Conservation (phyloP, 2,797 vertebrate genomes). For the Malurus splendens region DNA sequence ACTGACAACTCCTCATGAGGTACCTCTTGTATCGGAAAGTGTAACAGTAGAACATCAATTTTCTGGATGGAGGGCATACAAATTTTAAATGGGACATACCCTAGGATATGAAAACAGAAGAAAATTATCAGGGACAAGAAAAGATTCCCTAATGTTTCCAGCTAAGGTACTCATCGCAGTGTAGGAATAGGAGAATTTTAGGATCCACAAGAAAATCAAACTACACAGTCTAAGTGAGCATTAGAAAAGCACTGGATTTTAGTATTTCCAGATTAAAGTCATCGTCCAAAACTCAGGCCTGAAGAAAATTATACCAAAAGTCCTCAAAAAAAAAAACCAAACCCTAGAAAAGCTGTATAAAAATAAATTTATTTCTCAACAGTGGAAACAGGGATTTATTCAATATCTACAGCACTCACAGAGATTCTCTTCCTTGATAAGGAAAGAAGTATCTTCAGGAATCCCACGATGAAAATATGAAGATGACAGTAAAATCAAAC, state of each 20-base stretch:
- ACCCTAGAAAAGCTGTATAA: not conserved
- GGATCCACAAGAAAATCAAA: not conserved
- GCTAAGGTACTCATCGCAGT: not conserved
- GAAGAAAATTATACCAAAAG: not conserved
- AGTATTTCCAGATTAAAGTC: not conserved
- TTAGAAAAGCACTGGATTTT: not conserved
- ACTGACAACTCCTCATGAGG: not conserved
- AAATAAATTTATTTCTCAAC: constrained; percentile 49
- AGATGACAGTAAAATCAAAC: not conserved
- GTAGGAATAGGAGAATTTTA: not conserved
- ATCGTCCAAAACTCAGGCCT: not conserved
- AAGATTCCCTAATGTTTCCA: not conserved
- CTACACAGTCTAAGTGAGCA: not conserved
- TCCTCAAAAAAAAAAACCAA: not conserved
- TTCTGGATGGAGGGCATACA: not conserved
- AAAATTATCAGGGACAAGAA: rapidly evolving
- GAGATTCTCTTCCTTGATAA: not conserved
- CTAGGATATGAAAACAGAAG: not conserved
- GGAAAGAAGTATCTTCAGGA: not conserved
- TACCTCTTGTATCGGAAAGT: not conserved
- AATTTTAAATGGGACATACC: not conserved
- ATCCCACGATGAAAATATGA: not conserved
- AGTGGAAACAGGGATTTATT: not conserved
- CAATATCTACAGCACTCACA: not conserved
- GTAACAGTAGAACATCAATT: not conserved